Evolutionary conservation across 2,888 invertebrate genomes (phyloP).

Genomic region (Xanthorhoe spadicearia): DNA sequence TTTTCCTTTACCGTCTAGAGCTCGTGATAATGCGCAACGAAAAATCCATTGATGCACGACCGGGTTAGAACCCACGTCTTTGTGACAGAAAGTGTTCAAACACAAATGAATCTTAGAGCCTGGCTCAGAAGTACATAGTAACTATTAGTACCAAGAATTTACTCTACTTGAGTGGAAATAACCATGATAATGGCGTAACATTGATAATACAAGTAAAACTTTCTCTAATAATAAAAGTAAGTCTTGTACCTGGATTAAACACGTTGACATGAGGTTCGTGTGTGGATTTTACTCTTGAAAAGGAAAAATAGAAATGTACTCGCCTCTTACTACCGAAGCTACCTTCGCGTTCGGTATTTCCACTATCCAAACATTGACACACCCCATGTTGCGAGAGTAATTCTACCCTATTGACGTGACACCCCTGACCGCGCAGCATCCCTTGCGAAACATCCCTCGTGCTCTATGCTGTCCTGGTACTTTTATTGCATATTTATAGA

Average conservation of each 20-base stretch:
- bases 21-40: no score
- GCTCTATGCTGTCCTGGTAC: constrained; percentile 72
- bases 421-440: constrained; percentile 77
- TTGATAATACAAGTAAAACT: neutral
- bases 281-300: neutral
- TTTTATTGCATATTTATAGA: constrained; percentile 82
- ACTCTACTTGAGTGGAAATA: no score
- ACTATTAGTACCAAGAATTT: no score
- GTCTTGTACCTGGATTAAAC: neutral
- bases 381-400: constrained; percentile 50
- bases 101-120: no score
- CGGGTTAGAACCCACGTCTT: no score
- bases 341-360: constrained; percentile 32
- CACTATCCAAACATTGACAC: constrained; percentile 49
- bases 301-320: neutral
- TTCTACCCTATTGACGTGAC: constrained; percentile 58
- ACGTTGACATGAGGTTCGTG: neutral
- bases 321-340: constrained; percentile 7
- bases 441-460: constrained; percentile 72
- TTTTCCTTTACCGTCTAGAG: no score
- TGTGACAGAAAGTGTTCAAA: no score
- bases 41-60: no score
- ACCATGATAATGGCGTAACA: no score
- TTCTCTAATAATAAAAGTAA: neutral
- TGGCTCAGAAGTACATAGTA: no score